Conservation (phyloP, 2,888 invertebrate species). For the Macrosiphum euphorbiae region DNA sequence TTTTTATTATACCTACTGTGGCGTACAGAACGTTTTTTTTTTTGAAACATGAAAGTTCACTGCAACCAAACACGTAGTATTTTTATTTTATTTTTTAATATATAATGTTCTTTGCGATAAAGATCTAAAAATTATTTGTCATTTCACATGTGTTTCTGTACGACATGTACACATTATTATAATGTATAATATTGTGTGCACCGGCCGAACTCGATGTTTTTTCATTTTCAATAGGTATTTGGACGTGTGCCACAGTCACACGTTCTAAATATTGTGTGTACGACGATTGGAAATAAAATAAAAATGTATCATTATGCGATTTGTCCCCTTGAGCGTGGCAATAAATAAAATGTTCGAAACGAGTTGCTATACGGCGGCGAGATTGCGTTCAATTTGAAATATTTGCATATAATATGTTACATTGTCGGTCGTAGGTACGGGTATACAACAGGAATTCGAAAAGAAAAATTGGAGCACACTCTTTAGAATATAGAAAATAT, state of each 20-base stretch:
- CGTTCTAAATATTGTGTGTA: slow-evolving; percentile 22
- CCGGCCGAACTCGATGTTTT: neutral
- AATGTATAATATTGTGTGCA: neutral
- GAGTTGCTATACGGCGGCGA: slow-evolving; percentile 4
- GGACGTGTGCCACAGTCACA: slow-evolving; percentile 27
- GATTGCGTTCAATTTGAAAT: slow-evolving; percentile 34
- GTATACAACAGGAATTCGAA: neutral
- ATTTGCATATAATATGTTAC: slow-evolving; percentile 35
- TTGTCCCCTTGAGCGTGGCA: slow-evolving; percentile 26
- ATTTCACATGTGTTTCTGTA: neutral
- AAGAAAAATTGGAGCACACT: slow-evolving; percentile 34
- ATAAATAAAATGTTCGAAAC: slow-evolving; percentile 17
- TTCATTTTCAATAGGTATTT: slow-evolving; percentile 2
- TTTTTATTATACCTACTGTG: neutral
- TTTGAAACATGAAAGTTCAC: slow-evolving; percentile 1
- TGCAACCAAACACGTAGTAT: neutral
- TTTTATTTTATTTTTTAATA: slow-evolving; percentile 8
- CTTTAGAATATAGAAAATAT: slow-evolving; percentile 14
- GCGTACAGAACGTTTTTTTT: neutral
- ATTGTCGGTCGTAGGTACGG: slow-evolving; percentile 5
- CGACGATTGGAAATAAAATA: neutral
- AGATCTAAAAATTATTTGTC: slow-evolving; percentile 13
- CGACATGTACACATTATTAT: slow-evolving; percentile 17
- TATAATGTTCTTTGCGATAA: neutral
- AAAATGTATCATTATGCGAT: slow-evolving; percentile 32